Base-by-base conservation (phyloP, 1,140 invertebrate species). In the Papilio polytes region DNA sequence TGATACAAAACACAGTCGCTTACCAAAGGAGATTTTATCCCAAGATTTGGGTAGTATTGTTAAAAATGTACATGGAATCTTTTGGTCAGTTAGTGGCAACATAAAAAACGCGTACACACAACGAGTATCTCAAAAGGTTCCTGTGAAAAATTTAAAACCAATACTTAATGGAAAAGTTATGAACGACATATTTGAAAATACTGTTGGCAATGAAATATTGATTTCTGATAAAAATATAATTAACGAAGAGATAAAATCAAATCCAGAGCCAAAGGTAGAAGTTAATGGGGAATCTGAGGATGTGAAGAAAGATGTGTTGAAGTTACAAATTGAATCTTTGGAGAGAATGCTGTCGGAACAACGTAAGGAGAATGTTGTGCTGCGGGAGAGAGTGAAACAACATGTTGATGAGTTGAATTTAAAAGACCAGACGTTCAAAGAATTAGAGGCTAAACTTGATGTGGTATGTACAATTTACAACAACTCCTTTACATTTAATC, bases 21-120 rank as follows among this genome's bases (percentile, higher is more conserved):
- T 94, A 83, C 90, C 90, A 1, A 95, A 94, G 85, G 93, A 95
- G 83, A 80, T 94, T 1, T 59, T 95, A 18, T 89, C 90, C 0
- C 93, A 93, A 84, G 93, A 94, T 59, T 82, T 94, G 7, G 93
- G 93, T 1, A 94, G 90, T 80, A 93, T 94, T 18, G 92, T 93
- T 46, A 93, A 94, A 80, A 94, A 94, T 87, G 93, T 94, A 3
- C 93, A 94, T 18, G 93, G 92, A 0, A 94, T 94, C 76, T 94
- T 94, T 66, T 93, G 92, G 2, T 91, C 93, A 12, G 89, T 94
- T 0, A 93, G 92, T 44, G 93, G 93, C 8, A 94, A 92, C 77
- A 83, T 94, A 20, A 94, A 94, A 56, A 92, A 91, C 81, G 93
- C 91, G 6, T 94, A 94, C 74, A 89, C 86, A 36, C 87, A 93